Conservation (phyloP, 2,797 vertebrate species). For the Schizopygopsis pylzovi region DNA sequence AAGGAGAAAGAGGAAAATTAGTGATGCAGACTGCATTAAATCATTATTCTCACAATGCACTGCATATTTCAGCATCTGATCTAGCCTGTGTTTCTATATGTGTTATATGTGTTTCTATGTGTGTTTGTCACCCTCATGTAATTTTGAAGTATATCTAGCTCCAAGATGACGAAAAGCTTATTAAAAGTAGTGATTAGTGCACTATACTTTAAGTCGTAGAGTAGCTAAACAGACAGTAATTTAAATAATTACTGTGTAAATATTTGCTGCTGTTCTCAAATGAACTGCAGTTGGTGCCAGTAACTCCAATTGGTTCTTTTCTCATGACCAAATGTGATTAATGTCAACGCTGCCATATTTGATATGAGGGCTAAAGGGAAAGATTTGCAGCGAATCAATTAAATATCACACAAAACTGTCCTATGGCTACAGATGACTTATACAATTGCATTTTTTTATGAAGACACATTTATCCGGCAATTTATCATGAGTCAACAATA, state of each 20-base stretch:
- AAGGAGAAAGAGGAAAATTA: conserved; percentile 1
- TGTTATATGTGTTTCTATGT: neutral
- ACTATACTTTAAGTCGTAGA: neutral
- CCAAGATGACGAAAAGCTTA: neutral
- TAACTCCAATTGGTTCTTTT: neutral
- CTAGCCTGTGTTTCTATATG: neutral
- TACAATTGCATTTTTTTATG: neutral
- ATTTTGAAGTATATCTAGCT: neutral
- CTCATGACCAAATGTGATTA: neutral
- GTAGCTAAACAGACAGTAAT: neutral
- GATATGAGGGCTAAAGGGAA: neutral
- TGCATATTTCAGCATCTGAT: neutral
- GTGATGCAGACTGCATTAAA: conserved; percentile 1
- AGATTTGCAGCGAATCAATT: neutral
- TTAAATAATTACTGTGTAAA: neutral
- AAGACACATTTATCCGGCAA: neutral
- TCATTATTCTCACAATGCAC: conserved; percentile 4
- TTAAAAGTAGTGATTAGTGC: neutral
- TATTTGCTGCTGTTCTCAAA: neutral
- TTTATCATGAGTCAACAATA: neutral
- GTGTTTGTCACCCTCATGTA: neutral
- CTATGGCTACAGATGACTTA: neutral
- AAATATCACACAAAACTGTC: neutral
- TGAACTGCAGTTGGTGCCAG: neutral
- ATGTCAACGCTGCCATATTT: neutral